Evolutionary conservation across 2,888 invertebrate species (phyloP).

Genomic region (Didymodactylos carnosus): DNA sequence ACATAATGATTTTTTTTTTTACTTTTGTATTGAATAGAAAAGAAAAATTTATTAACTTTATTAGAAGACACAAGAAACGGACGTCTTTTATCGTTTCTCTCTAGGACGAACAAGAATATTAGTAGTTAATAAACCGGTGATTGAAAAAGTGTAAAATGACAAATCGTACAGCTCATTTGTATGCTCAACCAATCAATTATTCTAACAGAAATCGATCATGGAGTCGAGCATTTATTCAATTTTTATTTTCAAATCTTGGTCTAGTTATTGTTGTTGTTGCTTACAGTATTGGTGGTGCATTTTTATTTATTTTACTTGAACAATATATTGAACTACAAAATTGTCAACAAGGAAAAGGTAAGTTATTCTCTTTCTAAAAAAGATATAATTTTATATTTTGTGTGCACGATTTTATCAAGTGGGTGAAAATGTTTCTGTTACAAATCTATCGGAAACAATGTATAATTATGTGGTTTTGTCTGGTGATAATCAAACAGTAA

Average conservation of each 20-base stretch:
- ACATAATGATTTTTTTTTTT: too few species aligned
- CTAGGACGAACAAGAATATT: too few species aligned
- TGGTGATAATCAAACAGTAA: background rate
- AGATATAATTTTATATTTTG: background rate
- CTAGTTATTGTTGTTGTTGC: slow-evolving; percentile 5
- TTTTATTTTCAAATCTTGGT: slow-evolving; percentile 11
- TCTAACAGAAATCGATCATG: too few species aligned
- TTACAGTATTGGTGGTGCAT: slow-evolving; percentile 13
- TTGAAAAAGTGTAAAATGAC: too few species aligned
- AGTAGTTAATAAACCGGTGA: too few species aligned
- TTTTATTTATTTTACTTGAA: slow-evolving; percentile 13
- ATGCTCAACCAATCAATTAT: too few species aligned
- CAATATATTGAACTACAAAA: slow-evolving; percentile 25
- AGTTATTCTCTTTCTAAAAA: background rate
- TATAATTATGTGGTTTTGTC: background rate
- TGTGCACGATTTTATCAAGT: background rate
- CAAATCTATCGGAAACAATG: background rate
- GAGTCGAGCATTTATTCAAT: background rate
- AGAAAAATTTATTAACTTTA: too few species aligned
- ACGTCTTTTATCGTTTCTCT: too few species aligned
- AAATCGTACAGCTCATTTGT: too few species aligned
- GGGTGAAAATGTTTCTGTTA: background rate
- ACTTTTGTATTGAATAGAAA: too few species aligned
- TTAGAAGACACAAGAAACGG: too few species aligned
- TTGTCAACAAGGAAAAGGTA: slow-evolving; percentile 9